A percentile compares a stretch with the other conserved stretches of the same genome.
These are phyloP conservation scores for Gadus macrocephalus DNA, from an alignment of 2,113 vertebrate genomes.

Conservation along the genomic window DNA sequence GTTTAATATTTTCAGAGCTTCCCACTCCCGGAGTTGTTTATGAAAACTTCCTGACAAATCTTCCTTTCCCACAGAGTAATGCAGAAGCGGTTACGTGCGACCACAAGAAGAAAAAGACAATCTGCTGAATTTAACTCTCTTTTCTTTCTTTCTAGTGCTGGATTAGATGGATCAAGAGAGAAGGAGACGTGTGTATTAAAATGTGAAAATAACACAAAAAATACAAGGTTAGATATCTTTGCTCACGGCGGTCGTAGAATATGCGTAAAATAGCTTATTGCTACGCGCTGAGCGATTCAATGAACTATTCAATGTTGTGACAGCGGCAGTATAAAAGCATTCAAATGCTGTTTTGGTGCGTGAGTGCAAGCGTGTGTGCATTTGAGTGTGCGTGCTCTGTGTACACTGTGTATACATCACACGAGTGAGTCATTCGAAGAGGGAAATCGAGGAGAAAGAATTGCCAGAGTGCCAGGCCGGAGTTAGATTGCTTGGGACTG, in stretches of 20 bases:
- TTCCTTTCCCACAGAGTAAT: constrained; percentile 48
- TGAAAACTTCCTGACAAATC: constrained; percentile 64
- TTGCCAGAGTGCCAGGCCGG: too few species aligned
- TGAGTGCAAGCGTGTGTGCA: too few species aligned
- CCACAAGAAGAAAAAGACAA: too few species aligned
- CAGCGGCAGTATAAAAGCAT: constrained; percentile 44
- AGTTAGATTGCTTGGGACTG: constrained; percentile 53
- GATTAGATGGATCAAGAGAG: constrained; percentile 58
- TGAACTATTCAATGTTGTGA: constrained; percentile 50
- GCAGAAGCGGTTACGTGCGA: constrained; percentile 26
- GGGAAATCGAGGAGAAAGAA: constrained; percentile 42
- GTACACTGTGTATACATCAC: constrained; percentile 35
- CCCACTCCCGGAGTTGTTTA: constrained; percentile 58
- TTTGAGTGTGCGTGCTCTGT: constrained; percentile 1
- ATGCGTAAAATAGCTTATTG: constrained; percentile 54
- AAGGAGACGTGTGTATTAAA: constrained; percentile 33
- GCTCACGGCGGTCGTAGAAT: constrained; percentile 39
- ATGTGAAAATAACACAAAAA: constrained; percentile 12
- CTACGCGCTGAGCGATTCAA: constrained; percentile 42
- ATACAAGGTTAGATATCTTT: neutral
- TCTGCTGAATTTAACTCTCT: constrained; percentile 55
- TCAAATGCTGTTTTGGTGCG: constrained; percentile 52
- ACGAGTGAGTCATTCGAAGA: constrained; percentile 37
- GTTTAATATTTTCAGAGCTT: constrained; percentile 59
- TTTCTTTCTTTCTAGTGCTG: constrained; percentile 28